Evolutionary conservation across 1,140 invertebrate species (phyloP).

Genomic region (Venturia canescens): DNA sequence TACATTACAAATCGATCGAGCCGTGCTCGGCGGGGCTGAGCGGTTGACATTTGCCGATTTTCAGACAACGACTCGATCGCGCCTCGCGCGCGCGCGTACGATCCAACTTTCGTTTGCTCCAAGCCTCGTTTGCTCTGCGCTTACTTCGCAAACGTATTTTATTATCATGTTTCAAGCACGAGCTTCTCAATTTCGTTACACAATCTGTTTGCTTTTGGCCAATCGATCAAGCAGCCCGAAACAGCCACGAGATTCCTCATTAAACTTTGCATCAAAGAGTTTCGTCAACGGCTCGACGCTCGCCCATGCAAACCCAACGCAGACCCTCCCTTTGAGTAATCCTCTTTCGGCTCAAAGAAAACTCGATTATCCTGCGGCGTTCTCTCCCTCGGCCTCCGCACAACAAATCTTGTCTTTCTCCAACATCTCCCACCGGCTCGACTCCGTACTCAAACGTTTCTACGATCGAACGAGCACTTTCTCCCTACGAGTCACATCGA

Average conservation of each 20-base stretch:
- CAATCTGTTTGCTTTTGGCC: not conserved
- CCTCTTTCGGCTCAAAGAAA: conserved; percentile 31
- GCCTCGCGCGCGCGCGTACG: not conserved
- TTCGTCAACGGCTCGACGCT: conserved; percentile 13
- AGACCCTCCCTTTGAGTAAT: conserved; percentile 17
- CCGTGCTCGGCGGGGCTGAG: not conserved
- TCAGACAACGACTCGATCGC: not conserved
- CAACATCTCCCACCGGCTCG: not conserved
- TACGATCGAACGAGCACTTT: conserved; percentile 22
- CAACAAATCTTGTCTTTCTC: conserved; percentile 21
- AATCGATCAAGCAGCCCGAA: no score
- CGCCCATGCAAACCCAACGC: not conserved
- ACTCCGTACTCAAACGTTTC: conserved; percentile 27
- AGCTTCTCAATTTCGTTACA: not conserved
- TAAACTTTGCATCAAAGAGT: not conserved
- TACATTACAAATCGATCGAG: not conserved
- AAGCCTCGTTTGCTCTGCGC: not conserved
- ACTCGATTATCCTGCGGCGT: conserved; percentile 3
- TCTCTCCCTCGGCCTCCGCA: no score
- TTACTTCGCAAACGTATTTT: not conserved
- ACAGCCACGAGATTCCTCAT: no score
- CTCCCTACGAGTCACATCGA: conserved; percentile 21
- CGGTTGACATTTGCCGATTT: conserved; percentile 31
- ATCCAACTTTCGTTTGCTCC: not conserved
- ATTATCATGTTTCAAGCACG: not conserved